Evolutionary conservation across 1,140 invertebrate genomes (phyloP).

Genomic region (Dinothrombium tinctorium): DNA sequence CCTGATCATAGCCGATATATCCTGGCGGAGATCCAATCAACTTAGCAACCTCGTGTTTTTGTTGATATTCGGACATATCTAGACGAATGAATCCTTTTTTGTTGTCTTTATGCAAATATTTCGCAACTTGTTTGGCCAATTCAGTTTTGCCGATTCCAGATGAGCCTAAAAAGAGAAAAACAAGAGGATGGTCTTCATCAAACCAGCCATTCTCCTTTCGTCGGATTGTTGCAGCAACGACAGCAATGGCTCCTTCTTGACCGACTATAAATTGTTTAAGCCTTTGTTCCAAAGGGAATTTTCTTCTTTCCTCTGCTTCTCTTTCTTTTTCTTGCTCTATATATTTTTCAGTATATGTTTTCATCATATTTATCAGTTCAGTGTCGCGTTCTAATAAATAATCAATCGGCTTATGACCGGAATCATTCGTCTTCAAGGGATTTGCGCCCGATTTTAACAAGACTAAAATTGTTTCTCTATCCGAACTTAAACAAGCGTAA

Average conservation of each 20-base stretch:
- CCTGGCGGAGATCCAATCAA: slow-evolving; percentile 81
- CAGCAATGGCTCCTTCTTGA: slow-evolving; percentile 62
- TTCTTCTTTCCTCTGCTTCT: slow-evolving; percentile 52
- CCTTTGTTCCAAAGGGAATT: slow-evolving; percentile 66
- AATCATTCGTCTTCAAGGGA: slow-evolving; percentile 37
- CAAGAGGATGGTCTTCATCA: slow-evolving; percentile 72
- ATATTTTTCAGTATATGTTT: slow-evolving; percentile 23
- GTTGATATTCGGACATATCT: slow-evolving; percentile 90
- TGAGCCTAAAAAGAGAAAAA: slow-evolving; percentile 78
- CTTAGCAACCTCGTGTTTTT: slow-evolving; percentile 73
- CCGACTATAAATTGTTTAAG: slow-evolving; percentile 63
- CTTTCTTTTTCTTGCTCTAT: slow-evolving; percentile 27
- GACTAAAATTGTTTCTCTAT: slow-evolving; percentile 27
- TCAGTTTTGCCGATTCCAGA: slow-evolving; percentile 75
- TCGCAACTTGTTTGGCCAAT: slow-evolving; percentile 51
- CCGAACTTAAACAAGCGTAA: slow-evolving; percentile 58
- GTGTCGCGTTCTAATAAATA: slow-evolving; percentile 34
- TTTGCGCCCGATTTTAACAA: slow-evolving; percentile 26
- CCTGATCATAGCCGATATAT: slow-evolving; percentile 78
- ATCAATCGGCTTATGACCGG: slow-evolving; percentile 46
- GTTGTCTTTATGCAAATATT: slow-evolving; percentile 48
- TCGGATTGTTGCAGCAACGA: slow-evolving; percentile 58
- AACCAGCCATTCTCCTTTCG: slow-evolving; percentile 73
- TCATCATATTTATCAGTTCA: slow-evolving; percentile 28
- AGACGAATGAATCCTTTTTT: slow-evolving; percentile 50